phyloP scores from a whole-genome alignment of 2,888 invertebrate species.

The Drosophila cognata region DNA sequence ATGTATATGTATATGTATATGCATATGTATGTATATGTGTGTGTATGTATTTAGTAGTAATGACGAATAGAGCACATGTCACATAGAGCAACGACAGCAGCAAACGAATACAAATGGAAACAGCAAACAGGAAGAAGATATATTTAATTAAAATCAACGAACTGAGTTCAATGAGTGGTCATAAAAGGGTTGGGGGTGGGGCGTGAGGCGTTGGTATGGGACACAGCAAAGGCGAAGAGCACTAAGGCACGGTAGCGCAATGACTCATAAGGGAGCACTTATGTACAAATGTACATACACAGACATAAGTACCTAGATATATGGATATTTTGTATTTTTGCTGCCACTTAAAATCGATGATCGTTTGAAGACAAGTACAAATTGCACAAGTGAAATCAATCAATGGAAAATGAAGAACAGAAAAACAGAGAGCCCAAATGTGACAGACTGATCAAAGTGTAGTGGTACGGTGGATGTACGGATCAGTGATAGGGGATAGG shows the following conservation, averaged over 20 bases:
- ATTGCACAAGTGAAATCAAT: constrained; percentile 32
- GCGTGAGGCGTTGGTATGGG: not conserved
- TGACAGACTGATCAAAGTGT: constrained; percentile 4
- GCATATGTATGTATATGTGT: not conserved
- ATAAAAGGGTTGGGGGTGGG: constrained; percentile 7
- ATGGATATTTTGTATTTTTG: not conserved
- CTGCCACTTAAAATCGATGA: constrained; percentile 14
- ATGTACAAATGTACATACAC: not conserved
- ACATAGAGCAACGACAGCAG: constrained; percentile 39
- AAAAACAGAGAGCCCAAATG: not conserved
- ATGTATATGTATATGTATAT: too few relatives aligned
- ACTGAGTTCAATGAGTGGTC: constrained; percentile 25
- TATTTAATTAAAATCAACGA: constrained; percentile 85
- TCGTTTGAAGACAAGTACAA: not conserved
- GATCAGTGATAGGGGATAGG: not conserved
- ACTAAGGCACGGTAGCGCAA: constrained; percentile 9
- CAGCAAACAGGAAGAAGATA: constrained; percentile 85
- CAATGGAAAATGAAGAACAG: constrained; percentile 18
- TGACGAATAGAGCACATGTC: constrained; percentile 16
- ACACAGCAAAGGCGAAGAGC: constrained; percentile 3
- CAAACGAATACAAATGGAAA: constrained; percentile 65
- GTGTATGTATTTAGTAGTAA: not conserved
- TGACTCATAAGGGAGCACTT: constrained; percentile 10
- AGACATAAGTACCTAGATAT: not conserved
- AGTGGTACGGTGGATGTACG: not conserved